Percentiles rank a stretch among this genome's conserved stretches.
These are phyloP conservation scores for Sycophaga agraensis DNA, from an alignment of 1,140 invertebrate genomes.

Conservation along the genomic window DNA sequence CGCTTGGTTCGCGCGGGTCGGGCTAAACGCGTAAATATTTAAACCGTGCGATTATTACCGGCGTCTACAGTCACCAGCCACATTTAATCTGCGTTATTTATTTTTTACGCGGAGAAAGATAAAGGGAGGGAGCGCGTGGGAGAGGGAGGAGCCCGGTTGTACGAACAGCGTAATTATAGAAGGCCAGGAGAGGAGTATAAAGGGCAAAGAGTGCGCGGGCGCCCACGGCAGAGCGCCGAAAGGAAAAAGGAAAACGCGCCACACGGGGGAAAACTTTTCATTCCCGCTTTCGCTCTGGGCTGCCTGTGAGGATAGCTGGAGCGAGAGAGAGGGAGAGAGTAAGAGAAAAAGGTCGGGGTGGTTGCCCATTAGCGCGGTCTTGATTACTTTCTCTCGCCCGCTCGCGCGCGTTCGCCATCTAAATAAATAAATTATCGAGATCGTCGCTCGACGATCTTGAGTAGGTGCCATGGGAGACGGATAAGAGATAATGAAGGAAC, in stretches of 20 bases:
- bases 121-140: not conserved
- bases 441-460: slow-evolving; percentile 35
- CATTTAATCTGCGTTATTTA: slow-evolving; percentile 57
- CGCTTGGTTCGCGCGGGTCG: not conserved
- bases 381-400: slow-evolving; percentile 57
- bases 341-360: no score
- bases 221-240: not conserved
- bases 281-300: slow-evolving; percentile 4
- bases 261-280: slow-evolving; percentile 46
- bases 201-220: slow-evolving; percentile 33
- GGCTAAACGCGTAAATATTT: slow-evolving; percentile 15
- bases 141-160: not conserved
- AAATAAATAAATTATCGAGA: slow-evolving; percentile 60
- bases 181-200: slow-evolving; percentile 40
- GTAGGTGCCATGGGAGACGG: slow-evolving; percentile 41
- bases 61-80: slow-evolving; percentile 37
- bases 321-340: no score
- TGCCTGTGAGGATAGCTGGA: slow-evolving; percentile 5
- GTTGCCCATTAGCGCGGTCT: slow-evolving; percentile 56
- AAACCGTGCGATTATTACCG: slow-evolving; percentile 17
- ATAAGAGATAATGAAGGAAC: slow-evolving; percentile 53
- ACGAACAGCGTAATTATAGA: slow-evolving; percentile 53
- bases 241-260: slow-evolving; percentile 14
- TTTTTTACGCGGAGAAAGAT: slow-evolving; percentile 30
- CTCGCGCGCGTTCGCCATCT: slow-evolving; percentile 40